Evolutionary conservation across 1,140 invertebrate genomes (phyloP), one percentile per base, ranked within the genome.

Genomic region (Pseudomyrmex gracilis): DNA sequence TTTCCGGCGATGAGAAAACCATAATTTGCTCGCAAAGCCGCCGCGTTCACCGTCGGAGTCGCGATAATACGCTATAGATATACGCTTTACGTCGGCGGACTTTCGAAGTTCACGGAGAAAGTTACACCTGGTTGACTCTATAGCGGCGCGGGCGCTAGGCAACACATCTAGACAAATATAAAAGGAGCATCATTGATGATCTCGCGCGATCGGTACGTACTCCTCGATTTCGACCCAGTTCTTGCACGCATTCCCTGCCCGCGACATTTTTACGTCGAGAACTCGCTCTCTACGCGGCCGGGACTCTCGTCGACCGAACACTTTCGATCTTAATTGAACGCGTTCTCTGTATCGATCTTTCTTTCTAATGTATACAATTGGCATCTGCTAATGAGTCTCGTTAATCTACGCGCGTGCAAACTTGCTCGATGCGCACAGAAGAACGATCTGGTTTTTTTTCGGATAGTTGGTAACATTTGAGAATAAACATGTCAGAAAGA

Each of bases 51-150:
- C 34, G 34, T 34, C 34, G 34, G 15, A 70, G 76, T 47, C 53
- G 15, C 66, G 60, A 68, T 83, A 73, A 76, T 57, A 9, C 24
- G 17, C 64, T 53, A 83, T 43, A 76, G 83, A 84, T 83, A 84
- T 58, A 70, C 80, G 34, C 7, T n/a, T n/a, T n/a, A n/a, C n/a
- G n/a, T n/a, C n/a, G n/a, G n/a, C 77, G 73, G 82, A 90, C 89
- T 90, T 90, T 90, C 90, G 85, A 80, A 90, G 90, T 86, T 73
- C 87, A 90, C 60, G 89, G 90, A 89, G 90, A 90, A 90, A 90
- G 90, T 90, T 86, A 87, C 77, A 73, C 87, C 73, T 61, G 83
- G 84, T 82, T 87, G 80, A 84, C 74, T 82, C 58, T 63, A 57
- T 61, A 34, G 49, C 34, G 34, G 34, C 34, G 58, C 47, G 66